Conservation (phyloP, 2,797 vertebrate species). For the Botia almorhae region DNA sequence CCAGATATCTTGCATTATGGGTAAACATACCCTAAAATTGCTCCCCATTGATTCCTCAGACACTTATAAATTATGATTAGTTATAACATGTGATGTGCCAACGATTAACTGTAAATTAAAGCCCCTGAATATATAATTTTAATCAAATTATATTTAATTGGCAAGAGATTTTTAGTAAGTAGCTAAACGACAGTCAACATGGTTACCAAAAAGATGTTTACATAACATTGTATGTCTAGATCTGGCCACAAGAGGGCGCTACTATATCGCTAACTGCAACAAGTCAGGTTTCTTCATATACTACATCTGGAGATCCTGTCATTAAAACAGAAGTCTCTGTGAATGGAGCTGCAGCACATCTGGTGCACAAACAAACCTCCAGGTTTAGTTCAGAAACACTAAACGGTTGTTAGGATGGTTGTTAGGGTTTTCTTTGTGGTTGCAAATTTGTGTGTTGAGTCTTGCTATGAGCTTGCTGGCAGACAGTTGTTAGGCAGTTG, state of each 20-base stretch:
- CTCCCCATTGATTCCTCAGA: not conserved
- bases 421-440: too few species aligned
- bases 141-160: not conserved
- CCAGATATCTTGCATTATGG: not conserved
- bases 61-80: not conserved
- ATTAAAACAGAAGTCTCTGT: too few species aligned
- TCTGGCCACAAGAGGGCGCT: slow-evolving; percentile 13
- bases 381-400: not conserved
- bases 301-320: not conserved
- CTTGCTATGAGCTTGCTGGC: not conserved
- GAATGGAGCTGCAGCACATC: too few species aligned
- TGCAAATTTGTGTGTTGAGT: too few species aligned
- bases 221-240: not conserved
- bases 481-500: not conserved
- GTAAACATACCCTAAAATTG: not conserved
- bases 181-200: not conserved
- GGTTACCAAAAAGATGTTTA: not conserved
- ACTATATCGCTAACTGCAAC: not conserved
- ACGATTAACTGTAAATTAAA: not conserved
- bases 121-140: not conserved
- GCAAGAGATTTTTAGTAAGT: too few species aligned
- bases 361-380: too few species aligned
- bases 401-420: not conserved
- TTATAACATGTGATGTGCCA: not conserved
- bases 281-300: not conserved